These are phyloP conservation scores for Strigamia transsilvanica DNA, from an alignment of 2,888 invertebrate genomes.

Conservation along the genomic window DNA sequence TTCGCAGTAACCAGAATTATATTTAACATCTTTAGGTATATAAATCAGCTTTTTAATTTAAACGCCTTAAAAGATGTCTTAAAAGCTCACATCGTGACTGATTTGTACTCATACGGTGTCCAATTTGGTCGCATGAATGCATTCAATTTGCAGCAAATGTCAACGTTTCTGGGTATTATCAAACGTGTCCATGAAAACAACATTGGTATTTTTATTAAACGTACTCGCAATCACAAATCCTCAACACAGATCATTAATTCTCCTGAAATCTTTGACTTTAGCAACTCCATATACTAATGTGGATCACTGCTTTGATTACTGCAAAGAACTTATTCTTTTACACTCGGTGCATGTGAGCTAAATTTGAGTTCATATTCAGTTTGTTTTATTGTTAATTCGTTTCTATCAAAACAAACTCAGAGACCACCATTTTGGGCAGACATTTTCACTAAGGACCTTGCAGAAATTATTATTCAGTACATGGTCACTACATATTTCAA, in stretches of 20 bases:
- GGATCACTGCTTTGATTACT: conserved; percentile 1
- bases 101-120: not conserved
- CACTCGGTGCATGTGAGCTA: not conserved
- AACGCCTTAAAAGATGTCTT: not conserved
- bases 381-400: not conserved
- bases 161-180: conserved; percentile 1
- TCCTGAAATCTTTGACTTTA: not conserved
- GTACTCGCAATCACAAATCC: not conserved
- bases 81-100: not conserved
- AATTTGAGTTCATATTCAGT: not conserved
- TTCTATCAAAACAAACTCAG: not conserved
- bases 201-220: not conserved
- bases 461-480: not conserved
- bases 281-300: conserved; percentile 9
- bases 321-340: not conserved
- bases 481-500: conserved; percentile 3
- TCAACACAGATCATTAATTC: not conserved
- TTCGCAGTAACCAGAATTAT: too few species aligned
- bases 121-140: conserved; percentile 13
- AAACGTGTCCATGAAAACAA: conserved; percentile 2
- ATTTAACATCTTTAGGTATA: not conserved
- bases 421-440: conserved; percentile 24
- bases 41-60: not conserved
- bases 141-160: not conserved
- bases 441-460: not conserved